These are phyloP conservation scores for Poecilia latipinna DNA, from an alignment of 2,113 vertebrate species.

Conservation along the genomic window DNA sequence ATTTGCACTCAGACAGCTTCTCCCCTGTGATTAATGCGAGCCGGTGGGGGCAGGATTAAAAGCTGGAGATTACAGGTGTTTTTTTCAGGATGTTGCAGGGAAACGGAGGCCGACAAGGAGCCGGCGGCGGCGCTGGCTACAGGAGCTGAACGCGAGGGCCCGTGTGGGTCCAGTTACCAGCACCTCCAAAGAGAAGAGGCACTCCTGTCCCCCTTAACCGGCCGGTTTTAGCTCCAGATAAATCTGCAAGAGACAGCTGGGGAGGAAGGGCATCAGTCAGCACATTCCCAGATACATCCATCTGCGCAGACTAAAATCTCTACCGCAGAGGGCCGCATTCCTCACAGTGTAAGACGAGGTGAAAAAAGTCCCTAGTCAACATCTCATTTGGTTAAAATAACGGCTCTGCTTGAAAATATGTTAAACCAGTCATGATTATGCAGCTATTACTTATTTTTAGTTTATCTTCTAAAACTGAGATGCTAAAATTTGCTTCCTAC, in stretches of 20 bases:
- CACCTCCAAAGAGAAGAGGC: conserved; percentile 43
- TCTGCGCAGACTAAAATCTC: conserved; percentile 57
- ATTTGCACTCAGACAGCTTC: conserved; percentile 29
- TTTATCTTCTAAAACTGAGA: conserved; percentile 14
- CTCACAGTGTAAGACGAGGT: conserved; percentile 22
- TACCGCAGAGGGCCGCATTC: conserved; percentile 54
- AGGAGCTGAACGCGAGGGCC: conserved; percentile 12
- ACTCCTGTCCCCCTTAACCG: conserved; percentile 50
- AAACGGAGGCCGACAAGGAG: conserved; percentile 29
- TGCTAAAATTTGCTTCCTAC: conserved; percentile 7
- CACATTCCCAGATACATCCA: conserved; percentile 71
- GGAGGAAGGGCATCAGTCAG: conserved; percentile 70
- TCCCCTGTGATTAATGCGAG: conserved; percentile 48
- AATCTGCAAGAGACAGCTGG: conserved; percentile 75
- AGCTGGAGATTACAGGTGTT: conserved; percentile 54
- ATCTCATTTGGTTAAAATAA: conserved; percentile 9
- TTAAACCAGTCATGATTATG: not conserved
- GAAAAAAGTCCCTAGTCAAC: conserved; percentile 2
- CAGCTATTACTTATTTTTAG: not conserved
- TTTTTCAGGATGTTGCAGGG: conserved; percentile 27
- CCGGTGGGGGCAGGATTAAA: conserved; percentile 43
- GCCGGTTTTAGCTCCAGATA: conserved; percentile 78
- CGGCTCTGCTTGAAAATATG: not conserved
- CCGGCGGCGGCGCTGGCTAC: conserved; percentile 6
- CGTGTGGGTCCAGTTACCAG: conserved; percentile 65